Conservation (phyloP, 2,797 vertebrate species). For the Lates japonicus region DNA sequence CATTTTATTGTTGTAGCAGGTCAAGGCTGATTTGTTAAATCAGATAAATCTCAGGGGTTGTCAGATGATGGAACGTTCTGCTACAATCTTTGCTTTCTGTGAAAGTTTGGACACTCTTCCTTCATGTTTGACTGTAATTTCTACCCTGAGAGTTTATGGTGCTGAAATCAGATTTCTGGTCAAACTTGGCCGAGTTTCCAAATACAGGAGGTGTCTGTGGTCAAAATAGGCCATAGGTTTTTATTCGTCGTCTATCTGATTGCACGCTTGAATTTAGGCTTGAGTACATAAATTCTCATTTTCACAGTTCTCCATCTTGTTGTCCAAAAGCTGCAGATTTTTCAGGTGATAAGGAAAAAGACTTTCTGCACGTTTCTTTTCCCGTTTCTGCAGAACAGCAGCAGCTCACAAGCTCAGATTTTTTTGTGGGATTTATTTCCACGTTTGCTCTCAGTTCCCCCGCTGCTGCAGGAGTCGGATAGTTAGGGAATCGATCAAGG, state of each 20-base stretch:
- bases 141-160: too few species aligned
- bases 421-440: conserved; percentile 52
- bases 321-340: neutral
- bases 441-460: conserved; percentile 35
- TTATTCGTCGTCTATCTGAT: neutral
- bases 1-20: too few species aligned
- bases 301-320: neutral
- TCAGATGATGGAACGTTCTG: too few species aligned
- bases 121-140: too few species aligned
- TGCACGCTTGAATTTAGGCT: neutral
- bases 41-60: too few species aligned
- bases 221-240: neutral
- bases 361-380: neutral
- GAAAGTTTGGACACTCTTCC: too few species aligned
- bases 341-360: neutral
- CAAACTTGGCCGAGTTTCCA: neutral
- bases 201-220: too few species aligned
- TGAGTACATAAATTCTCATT: too few species aligned
- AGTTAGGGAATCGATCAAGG: conserved; percentile 68
- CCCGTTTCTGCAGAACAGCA: conserved; percentile 29
- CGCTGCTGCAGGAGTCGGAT: conserved; percentile 46
- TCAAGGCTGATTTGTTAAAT: too few species aligned
- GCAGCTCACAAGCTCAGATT: conserved; percentile 24
- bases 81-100: too few species aligned
- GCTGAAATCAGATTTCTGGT: too few species aligned